phyloP scores from a whole-genome alignment of 2,113 vertebrate species.

The Nycticorax nycticorax region DNA sequence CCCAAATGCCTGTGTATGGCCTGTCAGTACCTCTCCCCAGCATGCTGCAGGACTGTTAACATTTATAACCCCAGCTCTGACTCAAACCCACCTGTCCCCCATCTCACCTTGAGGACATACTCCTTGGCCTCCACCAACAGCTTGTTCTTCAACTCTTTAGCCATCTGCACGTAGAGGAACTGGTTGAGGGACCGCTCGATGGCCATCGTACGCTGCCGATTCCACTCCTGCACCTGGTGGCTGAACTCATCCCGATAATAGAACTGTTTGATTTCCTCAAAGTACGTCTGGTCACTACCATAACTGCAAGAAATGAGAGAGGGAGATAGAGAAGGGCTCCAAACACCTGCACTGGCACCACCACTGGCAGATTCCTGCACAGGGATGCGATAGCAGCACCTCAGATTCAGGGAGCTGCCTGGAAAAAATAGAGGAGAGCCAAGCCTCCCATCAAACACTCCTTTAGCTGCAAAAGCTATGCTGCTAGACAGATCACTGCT shows the following conservation, averaged over 20 bases:
- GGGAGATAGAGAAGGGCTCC: background rate
- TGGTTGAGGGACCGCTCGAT: conserved; percentile 92
- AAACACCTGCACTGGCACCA: background rate
- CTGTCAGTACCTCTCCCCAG: background rate
- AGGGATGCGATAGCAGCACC: background rate
- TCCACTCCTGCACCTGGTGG: conserved; percentile 99
- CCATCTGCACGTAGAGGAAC: conserved; percentile 97
- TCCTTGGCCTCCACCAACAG: conserved; percentile 94
- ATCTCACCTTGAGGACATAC: conserved; percentile 89
- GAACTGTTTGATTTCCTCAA: conserved; percentile 99
- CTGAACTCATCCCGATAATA: conserved; percentile 99
- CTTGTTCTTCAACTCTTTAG: conserved; percentile 96
- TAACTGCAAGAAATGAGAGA: conserved; percentile 74
- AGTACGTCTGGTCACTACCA: conserved; percentile 93
- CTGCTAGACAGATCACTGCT: background rate
- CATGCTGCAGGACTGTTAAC: background rate
- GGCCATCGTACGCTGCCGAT: conserved; percentile 92
- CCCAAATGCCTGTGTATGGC: background rate
- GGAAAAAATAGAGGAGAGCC: background rate
- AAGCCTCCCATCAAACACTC: background rate
- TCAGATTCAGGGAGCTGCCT: background rate
- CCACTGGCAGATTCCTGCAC: background rate
- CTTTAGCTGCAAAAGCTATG: background rate
- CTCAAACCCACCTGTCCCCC: background rate
- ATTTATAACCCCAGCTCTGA: background rate